These are phyloP conservation scores for Drosophila melanogaster DNA, from an alignment of 1,140 invertebrate species.

Conservation along the genomic window Release_6_plus_ISO1_MT NT_033779.5:13022001-13022500, in stretches of 20 bases:
- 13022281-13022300: constrained; percentile 69
- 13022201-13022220: constrained; percentile 45
- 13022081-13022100: constrained; percentile 47
- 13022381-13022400: constrained; percentile 41
- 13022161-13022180: constrained; percentile 63
- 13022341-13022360: constrained; percentile 48
- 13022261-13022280: constrained; percentile 85
- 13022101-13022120: constrained; percentile 52
- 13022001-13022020: constrained; percentile 79
- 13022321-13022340: constrained; percentile 34
- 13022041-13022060: constrained; percentile 56
- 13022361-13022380: constrained; percentile 35
- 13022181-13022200: constrained; percentile 27
- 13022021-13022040: constrained; percentile 74
- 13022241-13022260: constrained; percentile 82
- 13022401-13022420: constrained; percentile 38
- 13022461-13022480: constrained; percentile 78
- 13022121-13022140: constrained; percentile 78
- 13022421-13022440: constrained; percentile 50
- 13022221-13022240: constrained; percentile 48
- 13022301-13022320: constrained; percentile 73
- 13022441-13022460: constrained; percentile 57
- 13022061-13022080: constrained; percentile 70
- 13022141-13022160: constrained; percentile 72
- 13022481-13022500: constrained; percentile 59